Conservation (phyloP, 1,140 invertebrate species). For the Zeugodacus cucurbitae region DNA sequence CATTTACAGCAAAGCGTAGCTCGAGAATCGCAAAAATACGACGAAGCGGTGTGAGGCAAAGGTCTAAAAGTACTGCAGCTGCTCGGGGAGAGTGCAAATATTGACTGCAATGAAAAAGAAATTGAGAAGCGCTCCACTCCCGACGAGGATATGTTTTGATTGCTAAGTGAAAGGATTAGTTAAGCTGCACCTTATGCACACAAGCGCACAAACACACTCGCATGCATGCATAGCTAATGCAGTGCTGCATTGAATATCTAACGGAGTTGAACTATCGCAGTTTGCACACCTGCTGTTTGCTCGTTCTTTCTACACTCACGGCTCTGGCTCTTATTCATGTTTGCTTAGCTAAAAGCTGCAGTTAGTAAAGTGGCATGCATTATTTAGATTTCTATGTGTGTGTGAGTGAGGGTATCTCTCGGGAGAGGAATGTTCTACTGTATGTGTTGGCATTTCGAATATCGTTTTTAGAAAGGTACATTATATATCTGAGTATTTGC, state of each 20-base stretch:
- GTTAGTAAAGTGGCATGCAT: neutral
- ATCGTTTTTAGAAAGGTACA: too few relatives aligned
- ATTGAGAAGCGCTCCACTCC: neutral
- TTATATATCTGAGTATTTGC: too few relatives aligned
- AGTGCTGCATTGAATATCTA: neutral
- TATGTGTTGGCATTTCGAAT: neutral
- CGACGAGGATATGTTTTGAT: constrained; percentile 31
- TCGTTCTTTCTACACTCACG: neutral
- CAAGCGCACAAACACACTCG: neutral
- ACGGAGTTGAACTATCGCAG: neutral
- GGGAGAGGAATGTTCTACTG: neutral
- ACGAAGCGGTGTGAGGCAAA: neutral
- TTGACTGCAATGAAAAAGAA: constrained; percentile 23
- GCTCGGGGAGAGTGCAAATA: neutral
- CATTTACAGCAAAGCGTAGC: neutral
- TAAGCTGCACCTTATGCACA: constrained; percentile 6
- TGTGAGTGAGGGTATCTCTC: neutral
- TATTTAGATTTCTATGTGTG: neutral
- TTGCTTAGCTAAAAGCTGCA: constrained; percentile 32
- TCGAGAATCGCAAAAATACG: neutral
- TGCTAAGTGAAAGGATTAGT: constrained; percentile 38
- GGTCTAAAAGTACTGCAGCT: neutral
- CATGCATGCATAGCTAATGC: neutral
- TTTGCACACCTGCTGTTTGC: neutral
- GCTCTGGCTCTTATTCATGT: neutral